Evolutionary conservation across 2,888 invertebrate species (phyloP).

Genomic region (Cheilosia pagana): DNA sequence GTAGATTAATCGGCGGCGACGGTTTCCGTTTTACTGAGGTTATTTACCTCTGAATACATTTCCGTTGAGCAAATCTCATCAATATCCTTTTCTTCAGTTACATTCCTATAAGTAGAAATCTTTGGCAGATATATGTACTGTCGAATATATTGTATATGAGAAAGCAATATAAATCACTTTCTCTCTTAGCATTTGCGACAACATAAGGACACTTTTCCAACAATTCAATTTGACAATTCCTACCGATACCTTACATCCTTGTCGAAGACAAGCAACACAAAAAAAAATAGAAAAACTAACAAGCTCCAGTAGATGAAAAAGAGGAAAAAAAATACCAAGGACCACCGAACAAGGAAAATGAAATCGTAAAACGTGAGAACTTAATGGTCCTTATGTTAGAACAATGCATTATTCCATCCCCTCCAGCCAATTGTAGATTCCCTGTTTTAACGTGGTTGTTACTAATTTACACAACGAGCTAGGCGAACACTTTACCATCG

Average conservation of each 20-base stretch:
- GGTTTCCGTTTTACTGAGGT: too few species aligned
- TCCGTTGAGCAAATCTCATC: too few species aligned
- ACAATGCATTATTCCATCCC: slow-evolving; percentile 69
- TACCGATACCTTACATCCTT: neutral
- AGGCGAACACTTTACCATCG: slow-evolving; percentile 73
- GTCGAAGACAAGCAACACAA: slow-evolving; percentile 6
- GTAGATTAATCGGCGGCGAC: too few species aligned
- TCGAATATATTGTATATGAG: too few species aligned
- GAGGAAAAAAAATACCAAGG: slow-evolving; percentile 10
- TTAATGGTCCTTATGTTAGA: slow-evolving; percentile 78
- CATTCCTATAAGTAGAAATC: too few species aligned
- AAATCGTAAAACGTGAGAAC: slow-evolving; percentile 78
- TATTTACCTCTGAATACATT: too few species aligned
- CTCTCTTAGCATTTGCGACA: too few species aligned
- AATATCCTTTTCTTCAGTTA: too few species aligned
- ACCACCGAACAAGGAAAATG: slow-evolving; percentile 72
- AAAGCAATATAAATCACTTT: too few species aligned
- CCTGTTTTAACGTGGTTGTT: slow-evolving; percentile 73
- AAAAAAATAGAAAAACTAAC: slow-evolving; percentile 11
- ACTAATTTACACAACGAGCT: slow-evolving; percentile 75
- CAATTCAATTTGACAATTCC: neutral
- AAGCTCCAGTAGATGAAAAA: neutral
- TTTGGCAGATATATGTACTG: too few species aligned
- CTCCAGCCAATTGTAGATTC: slow-evolving; percentile 72
- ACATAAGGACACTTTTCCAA: too few species aligned